Percentiles rank a stretch among this genome's conserved stretches.
Evolutionary conservation across 2,888 invertebrate genomes (phyloP).

Genomic region (Panzeria rudis): DNA sequence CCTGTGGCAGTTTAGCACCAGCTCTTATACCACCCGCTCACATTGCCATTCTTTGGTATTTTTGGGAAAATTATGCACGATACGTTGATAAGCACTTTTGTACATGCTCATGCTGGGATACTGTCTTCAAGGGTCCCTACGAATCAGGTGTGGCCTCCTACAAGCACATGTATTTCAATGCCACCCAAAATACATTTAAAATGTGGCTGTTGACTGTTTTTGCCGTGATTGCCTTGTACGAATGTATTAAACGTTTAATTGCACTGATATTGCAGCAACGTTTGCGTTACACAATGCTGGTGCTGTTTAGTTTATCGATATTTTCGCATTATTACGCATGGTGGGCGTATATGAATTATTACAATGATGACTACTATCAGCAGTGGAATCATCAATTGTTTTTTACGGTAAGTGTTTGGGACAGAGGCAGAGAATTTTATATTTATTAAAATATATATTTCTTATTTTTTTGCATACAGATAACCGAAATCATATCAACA

Average conservation of each 20-base stretch:
- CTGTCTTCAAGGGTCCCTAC: conserved; percentile 89
- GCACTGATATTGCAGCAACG: conserved; percentile 84
- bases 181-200: conserved; percentile 87
- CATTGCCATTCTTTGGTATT: conserved; percentile 86
- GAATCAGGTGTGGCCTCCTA: conserved; percentile 88
- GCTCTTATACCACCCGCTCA: conserved; percentile 87
- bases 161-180: conserved; percentile 89
- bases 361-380: conserved; percentile 89
- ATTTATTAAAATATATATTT: not conserved
- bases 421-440: not conserved
- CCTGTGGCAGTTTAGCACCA: conserved; percentile 83
- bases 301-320: conserved; percentile 86
- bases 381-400: conserved; percentile 89
- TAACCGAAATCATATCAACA: conserved; percentile 87
- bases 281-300: conserved; percentile 86
- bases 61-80: conserved; percentile 88
- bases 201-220: conserved; percentile 87
- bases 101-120: conserved; percentile 91
- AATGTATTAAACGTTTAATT: conserved; percentile 86
- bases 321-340: conserved; percentile 89
- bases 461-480: conserved; percentile 77
- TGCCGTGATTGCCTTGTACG: conserved; percentile 86
- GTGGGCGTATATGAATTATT: conserved; percentile 89
- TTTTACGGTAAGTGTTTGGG: conserved; percentile 83
- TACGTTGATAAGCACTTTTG: conserved; percentile 87